phyloP scores from a whole-genome alignment of 2,888 invertebrate genomes.

The Toxonevra muliebris region DNA sequence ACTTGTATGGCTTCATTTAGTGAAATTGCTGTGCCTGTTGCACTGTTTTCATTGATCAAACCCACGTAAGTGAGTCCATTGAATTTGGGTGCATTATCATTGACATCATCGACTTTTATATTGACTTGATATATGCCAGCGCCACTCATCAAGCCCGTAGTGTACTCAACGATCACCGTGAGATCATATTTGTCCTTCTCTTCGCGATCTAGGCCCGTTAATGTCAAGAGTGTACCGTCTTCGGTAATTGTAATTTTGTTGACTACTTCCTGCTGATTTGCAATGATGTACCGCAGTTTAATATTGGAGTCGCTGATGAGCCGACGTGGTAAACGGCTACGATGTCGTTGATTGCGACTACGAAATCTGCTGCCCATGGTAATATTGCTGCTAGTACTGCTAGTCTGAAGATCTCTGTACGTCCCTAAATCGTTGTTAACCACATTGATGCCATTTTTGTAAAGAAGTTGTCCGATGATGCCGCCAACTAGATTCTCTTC shows the following conservation, averaged over 20 bases:
- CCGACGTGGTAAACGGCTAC: conserved; percentile 50
- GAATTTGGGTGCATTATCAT: conserved; percentile 87
- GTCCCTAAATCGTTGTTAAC: conserved; percentile 54
- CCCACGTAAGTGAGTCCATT: conserved; percentile 78
- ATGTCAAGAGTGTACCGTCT: conserved; percentile 83
- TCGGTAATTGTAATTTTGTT: conserved; percentile 80
- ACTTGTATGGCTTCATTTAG: conserved; percentile 76
- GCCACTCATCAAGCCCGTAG: conserved; percentile 74
- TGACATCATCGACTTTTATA: conserved; percentile 84
- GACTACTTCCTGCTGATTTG: conserved; percentile 83
- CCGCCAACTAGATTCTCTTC: conserved; percentile 80
- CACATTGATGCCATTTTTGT: conserved; percentile 64
- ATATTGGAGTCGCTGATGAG: conserved; percentile 55
- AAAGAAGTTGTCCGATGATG: conserved; percentile 77
- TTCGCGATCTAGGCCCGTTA: conserved; percentile 81
- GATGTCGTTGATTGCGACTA: conserved; percentile 47
- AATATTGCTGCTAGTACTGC: conserved; percentile 40
- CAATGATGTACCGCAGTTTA: conserved; percentile 77
- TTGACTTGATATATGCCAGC: conserved; percentile 83
- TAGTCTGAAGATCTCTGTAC: conserved; percentile 48
- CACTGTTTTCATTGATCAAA: conserved; percentile 80
- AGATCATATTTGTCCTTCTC: conserved; percentile 76
- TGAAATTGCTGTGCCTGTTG: conserved; percentile 74
- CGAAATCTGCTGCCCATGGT: conserved; percentile 53
- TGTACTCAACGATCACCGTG: conserved; percentile 82